Percentiles rank a stretch among this genome's conserved stretches.
Conservation (phyloP, 2,797 vertebrate genomes). For the Oreonectes daqikongensis region DNA sequence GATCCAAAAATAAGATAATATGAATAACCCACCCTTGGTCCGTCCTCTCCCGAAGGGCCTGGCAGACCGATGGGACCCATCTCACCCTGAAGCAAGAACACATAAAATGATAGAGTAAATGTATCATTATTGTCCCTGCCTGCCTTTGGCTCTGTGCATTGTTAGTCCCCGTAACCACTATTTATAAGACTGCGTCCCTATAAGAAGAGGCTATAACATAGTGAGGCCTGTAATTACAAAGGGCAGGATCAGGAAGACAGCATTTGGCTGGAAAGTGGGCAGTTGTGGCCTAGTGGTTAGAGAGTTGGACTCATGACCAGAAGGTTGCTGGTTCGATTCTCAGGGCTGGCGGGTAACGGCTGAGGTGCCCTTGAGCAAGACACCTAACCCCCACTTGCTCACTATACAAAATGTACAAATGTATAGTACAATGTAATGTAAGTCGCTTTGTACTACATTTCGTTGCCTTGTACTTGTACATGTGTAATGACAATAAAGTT, state of each 20-base stretch:
- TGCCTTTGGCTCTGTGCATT: conserved; percentile 59
- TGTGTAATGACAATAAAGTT: too few relatives aligned
- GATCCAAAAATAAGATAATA: conserved; percentile 10
- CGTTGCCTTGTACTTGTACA: too few relatives aligned
- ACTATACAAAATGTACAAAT: too few relatives aligned
- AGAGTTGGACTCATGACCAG: too few relatives aligned
- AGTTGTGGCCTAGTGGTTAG: too few relatives aligned
- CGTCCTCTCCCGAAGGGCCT: conserved; percentile 92
- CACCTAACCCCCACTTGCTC: too few relatives aligned
- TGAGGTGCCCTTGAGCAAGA: too few relatives aligned
- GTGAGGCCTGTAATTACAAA: conserved; percentile 74
- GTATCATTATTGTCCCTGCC: conserved; percentile 59
- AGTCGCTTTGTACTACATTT: too few relatives aligned
- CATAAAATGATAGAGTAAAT: conserved; percentile 49
- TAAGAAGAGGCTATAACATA: conserved; percentile 52
- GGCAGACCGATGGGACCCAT: conserved; percentile 86
- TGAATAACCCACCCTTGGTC: conserved; percentile 83
- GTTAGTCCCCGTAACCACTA: conserved; percentile 62
- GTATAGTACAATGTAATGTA: too few relatives aligned
- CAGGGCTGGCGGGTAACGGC: too few relatives aligned
- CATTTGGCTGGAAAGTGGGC: too few relatives aligned
- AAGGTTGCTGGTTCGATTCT: too few relatives aligned
- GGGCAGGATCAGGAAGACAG: conserved; percentile 66
- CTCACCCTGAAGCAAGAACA: conserved; percentile 81
- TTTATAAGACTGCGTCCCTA: conserved; percentile 64